Evolutionary conservation across 2,888 invertebrate species (phyloP).

Genomic region (Cheiracanthium punctorium): DNA sequence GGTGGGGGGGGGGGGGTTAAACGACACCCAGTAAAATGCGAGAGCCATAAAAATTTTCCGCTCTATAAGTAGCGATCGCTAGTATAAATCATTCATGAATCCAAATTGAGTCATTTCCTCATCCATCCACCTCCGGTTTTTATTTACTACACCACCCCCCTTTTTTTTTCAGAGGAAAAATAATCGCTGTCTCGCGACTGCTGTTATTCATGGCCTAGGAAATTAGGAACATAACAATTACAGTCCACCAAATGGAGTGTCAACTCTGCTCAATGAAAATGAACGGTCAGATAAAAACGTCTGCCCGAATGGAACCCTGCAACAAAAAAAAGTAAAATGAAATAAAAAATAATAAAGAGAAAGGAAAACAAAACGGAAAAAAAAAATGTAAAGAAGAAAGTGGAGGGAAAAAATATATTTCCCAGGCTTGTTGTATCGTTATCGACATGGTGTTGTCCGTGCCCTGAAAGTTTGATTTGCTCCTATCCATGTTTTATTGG

Average conservation of each 20-base stretch:
- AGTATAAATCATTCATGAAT: conserved; percentile 2
- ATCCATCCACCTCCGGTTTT: background rate
- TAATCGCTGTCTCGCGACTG: conserved; percentile 37
- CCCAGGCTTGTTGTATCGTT: conserved; percentile 17
- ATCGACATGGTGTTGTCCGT: conserved; percentile 27
- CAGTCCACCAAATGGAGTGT: conserved; percentile 47
- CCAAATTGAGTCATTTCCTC: background rate
- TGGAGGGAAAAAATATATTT: conserved; percentile 32
- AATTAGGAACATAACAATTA: conserved; percentile 56
- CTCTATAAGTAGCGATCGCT: too few species aligned
- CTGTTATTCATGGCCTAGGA: conserved; percentile 54
- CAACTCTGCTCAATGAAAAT: conserved; percentile 19
- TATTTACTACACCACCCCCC: background rate
- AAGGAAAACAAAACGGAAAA: background rate
- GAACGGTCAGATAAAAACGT: conserved; percentile 7
- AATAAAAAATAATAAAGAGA: background rate
- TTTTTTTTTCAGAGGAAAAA: conserved; percentile 14
- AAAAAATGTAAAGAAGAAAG: background rate
- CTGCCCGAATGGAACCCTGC: background rate
- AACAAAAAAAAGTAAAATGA: too few species aligned
- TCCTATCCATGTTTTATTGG: conserved; percentile 8
- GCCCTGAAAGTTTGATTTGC: conserved; percentile 47
- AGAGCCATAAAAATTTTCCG: too few species aligned
- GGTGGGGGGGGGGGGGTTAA: too few species aligned
- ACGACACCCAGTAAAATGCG: too few species aligned